Conservation (phyloP, 2,797 vertebrate species). For the Pseudocheirus occidentalis region DNA sequence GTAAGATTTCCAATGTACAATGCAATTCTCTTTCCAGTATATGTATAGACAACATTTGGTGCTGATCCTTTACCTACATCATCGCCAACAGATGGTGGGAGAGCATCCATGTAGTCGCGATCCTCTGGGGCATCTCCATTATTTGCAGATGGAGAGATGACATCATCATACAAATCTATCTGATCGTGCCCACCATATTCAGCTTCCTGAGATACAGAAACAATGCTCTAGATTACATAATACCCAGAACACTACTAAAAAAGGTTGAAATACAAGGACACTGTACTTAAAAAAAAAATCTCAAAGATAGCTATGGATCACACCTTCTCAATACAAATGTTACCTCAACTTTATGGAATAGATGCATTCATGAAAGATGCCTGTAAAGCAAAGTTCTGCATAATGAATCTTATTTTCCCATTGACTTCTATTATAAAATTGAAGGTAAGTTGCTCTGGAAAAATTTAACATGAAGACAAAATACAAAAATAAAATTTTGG, state of each 20-base stretch:
- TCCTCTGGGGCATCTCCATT: constrained; percentile 99
- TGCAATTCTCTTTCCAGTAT: constrained; percentile 97
- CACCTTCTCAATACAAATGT: constrained; percentile 47
- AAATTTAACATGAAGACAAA: constrained; percentile 39
- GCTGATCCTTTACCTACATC: constrained; percentile 95
- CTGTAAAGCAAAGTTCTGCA: constrained; percentile 36
- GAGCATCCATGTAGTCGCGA: constrained; percentile 95
- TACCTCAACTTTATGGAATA: constrained; percentile 47
- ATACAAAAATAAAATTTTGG: constrained; percentile 32
- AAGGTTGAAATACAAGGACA: constrained; percentile 39
- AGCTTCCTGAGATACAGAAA: constrained; percentile 88
- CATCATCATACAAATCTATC: constrained; percentile 98
- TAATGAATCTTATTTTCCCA: constrained; percentile 41
- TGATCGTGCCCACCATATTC: constrained; percentile 98
- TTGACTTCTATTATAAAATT: constrained; percentile 20
- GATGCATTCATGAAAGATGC: constrained; percentile 31
- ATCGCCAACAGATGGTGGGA: constrained; percentile 92
- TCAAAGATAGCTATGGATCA: constrained; percentile 45
- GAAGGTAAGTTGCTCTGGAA: constrained; percentile 25
- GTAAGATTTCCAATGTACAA: constrained; percentile 99
- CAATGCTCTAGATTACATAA: constrained; percentile 68
- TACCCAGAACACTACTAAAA: constrained; percentile 39
- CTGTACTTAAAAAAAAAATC: not conserved
- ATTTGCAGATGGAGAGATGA: constrained; percentile 98
- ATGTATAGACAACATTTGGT: constrained; percentile 95